These are phyloP conservation scores for Pteria penguin DNA, from an alignment of 2,888 invertebrate genomes.

Conservation along the genomic window DNA sequence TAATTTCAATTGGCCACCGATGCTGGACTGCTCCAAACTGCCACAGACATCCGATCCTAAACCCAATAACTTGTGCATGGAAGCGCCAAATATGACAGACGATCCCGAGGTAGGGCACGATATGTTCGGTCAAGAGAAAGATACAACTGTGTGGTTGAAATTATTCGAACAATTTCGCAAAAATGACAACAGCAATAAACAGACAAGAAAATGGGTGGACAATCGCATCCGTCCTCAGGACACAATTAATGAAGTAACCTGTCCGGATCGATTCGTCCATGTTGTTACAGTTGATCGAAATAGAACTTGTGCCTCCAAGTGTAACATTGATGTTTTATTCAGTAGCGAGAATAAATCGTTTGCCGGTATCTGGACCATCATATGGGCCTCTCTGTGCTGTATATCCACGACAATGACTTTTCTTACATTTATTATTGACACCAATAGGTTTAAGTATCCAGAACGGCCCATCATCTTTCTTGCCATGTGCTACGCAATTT, in stretches of 20 bases:
- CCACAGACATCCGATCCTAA: conserved; percentile 83
- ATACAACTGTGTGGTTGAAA: conserved; percentile 57
- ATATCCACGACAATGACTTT: conserved; percentile 79
- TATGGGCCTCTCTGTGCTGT: conserved; percentile 89
- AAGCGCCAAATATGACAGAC: conserved; percentile 81
- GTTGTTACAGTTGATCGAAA: conserved; percentile 70
- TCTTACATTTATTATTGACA: conserved; percentile 80
- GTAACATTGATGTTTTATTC: conserved; percentile 87
- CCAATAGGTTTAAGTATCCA: conserved; percentile 80
- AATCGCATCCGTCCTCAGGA: background rate
- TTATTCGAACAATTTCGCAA: conserved; percentile 53
- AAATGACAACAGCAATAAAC: conserved; percentile 25
- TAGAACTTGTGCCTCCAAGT: conserved; percentile 80
- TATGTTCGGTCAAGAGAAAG: conserved; percentile 51
- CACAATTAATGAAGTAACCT: conserved; percentile 41
- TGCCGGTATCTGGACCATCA: conserved; percentile 88
- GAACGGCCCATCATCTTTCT: conserved; percentile 81
- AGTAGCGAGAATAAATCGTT: conserved; percentile 85
- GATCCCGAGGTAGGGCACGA: conserved; percentile 61
- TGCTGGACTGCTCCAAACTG: conserved; percentile 89
- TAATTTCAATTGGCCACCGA: conserved; percentile 85
- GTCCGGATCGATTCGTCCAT: conserved; percentile 74
- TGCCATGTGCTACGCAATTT: conserved; percentile 79
- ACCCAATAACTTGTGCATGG: conserved; percentile 88
- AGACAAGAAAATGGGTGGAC: conserved; percentile 16